Conservation (phyloP, 2,797 vertebrate species). For the Cuculus canorus region DNA sequence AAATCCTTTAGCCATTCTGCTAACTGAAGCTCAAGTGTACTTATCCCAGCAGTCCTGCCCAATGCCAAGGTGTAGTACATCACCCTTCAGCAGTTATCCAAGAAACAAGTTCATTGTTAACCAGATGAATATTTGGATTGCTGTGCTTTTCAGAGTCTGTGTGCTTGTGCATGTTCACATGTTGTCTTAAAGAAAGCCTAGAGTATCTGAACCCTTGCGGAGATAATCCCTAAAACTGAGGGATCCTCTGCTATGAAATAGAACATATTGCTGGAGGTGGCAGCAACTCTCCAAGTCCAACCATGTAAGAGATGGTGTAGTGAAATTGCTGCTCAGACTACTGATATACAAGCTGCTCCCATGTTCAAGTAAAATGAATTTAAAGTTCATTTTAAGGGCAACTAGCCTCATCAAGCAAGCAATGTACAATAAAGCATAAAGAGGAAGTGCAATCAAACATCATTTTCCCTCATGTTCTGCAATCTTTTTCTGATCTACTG, state of each 20-base stretch:
- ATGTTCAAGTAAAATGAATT: background rate
- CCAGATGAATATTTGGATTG: background rate
- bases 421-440: background rate
- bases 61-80: background rate
- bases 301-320: background rate
- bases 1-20: background rate
- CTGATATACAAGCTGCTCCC: background rate
- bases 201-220: background rate
- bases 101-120: background rate
- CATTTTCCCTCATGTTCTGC: background rate
- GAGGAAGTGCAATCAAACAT: background rate
- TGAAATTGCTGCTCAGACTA: background rate
- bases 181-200: background rate
- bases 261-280: background rate
- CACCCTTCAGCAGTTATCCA: background rate
- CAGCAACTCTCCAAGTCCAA: background rate
- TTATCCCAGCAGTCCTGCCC: background rate
- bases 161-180: rapidly evolving
- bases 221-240: background rate
- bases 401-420: background rate
- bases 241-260: background rate
- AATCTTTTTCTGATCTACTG: background rate
- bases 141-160: background rate
- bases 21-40: background rate
- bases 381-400: constrained; percentile 26